Conservation (phyloP, 2,888 invertebrate genomes). For the Melitaea athalia region DNA sequence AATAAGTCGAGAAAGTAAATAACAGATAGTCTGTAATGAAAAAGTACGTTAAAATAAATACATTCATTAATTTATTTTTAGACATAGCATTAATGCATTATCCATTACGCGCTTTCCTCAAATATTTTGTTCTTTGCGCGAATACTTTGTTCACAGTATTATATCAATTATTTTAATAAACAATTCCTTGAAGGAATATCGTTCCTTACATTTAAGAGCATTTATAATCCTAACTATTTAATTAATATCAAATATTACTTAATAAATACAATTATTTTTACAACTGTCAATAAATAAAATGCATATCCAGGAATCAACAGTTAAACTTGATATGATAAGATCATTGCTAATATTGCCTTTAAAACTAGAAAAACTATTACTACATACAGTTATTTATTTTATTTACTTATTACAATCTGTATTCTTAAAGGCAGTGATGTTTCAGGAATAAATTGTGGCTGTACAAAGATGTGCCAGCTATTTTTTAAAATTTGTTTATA, state of each 20-base stretch:
- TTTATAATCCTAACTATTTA: not conserved
- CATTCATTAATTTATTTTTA: too few relatives aligned
- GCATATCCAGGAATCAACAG: slow-evolving; percentile 55
- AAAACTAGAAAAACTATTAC: not conserved
- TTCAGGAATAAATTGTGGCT: not conserved
- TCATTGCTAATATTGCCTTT: slow-evolving; percentile 7
- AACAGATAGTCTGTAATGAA: too few relatives aligned
- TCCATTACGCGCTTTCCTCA: not conserved
- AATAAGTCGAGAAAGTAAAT: too few relatives aligned
- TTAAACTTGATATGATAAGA: slow-evolving; percentile 30
- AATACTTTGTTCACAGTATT: not conserved
- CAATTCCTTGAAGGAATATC: not conserved
- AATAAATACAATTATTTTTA: slow-evolving; percentile 35
- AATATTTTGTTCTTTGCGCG: not conserved
- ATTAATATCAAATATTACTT: not conserved
- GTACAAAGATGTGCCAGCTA: not conserved
- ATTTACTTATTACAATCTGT: slow-evolving; percentile 1
- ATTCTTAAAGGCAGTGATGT: not conserved
- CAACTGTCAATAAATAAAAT: slow-evolving; percentile 57
- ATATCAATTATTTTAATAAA: not conserved
- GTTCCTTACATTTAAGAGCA: not conserved
- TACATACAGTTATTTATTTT: not conserved
- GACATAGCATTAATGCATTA: not conserved
- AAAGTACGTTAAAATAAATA: too few relatives aligned
- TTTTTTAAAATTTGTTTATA: not conserved